Base-by-base conservation (phyloP, 1,140 invertebrate genomes). In the Wasmannia auropunctata region DNA sequence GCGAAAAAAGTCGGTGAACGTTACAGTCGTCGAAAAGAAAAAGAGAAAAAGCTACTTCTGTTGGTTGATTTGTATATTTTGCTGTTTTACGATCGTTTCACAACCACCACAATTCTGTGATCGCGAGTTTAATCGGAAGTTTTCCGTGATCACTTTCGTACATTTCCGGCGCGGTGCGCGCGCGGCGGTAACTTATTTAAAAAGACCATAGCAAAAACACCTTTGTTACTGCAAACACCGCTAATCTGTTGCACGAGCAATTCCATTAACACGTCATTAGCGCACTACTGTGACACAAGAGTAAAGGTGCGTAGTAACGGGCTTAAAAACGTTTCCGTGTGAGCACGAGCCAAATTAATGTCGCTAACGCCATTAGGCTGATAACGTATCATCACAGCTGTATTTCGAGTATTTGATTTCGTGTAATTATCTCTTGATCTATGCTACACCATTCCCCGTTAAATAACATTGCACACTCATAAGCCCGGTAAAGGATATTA, bases 381-480 rank as follows among this genome's bases (percentile, higher is more conserved):
- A 63, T 72, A 72, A 56, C 79, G 49, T 81, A 72, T 81, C 37
- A 72, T 72, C 65, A 56, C 34, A 1, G 14, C n/a, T 16, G 22
- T 67, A 19, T 56, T 81, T 70, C 49, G 37, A 81, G 22, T 70
- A 72, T 72, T 81, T 81, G 14, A 70, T 81, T 81, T 19, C 19
- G 37, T 51, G 43, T 51, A 67, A 80, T 80, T 80, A 80, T 80
- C 31, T 31, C 62, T 80, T 69, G 43, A 80, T 69, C 76, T 54
- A 69, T 69, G 31, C 31, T 54, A 40, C 43, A 25, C 19, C 40
- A 31, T 3, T 63, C 10, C 2, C 3, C 19, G 5, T 63, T 77
- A 77, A 77, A 76, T 62, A 43, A 77, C 70, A 34, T 25, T 31
- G n/a, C 31, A 8, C 19, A n/a, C 22, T 67, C 60, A 49, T 79